Evolutionary conservation across 2,797 vertebrate genomes (phyloP).

Genomic region (Benthosema pterotum): DNA sequence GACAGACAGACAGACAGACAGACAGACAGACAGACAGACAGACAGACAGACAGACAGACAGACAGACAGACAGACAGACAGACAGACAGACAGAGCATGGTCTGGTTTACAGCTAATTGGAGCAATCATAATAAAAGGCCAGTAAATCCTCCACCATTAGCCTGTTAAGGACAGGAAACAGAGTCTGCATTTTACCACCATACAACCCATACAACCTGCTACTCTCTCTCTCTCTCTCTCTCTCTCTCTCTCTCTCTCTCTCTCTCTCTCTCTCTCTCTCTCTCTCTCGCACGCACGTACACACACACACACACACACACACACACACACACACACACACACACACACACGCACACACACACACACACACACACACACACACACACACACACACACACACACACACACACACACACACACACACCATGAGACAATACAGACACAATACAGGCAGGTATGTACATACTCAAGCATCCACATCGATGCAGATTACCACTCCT

Average conservation of each 20-base stretch:
- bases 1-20: slow-evolving; percentile 13
- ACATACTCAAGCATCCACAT: neutral
- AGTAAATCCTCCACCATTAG: slow-evolving; percentile 73
- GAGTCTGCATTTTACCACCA: slow-evolving; percentile 65
- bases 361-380: slow-evolving; percentile 23
- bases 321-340: slow-evolving; percentile 26
- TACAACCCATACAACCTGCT: slow-evolving; percentile 50
- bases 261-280: too few relatives aligned
- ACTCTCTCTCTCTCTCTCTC: too few relatives aligned
- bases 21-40: slow-evolving; percentile 12
- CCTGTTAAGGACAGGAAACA: slow-evolving; percentile 74
- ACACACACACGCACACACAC: slow-evolving; percentile 2
- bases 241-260: too few relatives aligned
- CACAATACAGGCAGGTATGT: slow-evolving; percentile 11
- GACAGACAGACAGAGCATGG: slow-evolving; percentile 28
- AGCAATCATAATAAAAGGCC: slow-evolving; percentile 74
- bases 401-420: slow-evolving; percentile 36
- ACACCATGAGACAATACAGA: too few relatives aligned
- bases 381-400: slow-evolving; percentile 12
- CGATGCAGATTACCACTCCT: neutral
- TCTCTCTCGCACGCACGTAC: slow-evolving; percentile 1
- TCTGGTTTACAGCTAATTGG: slow-evolving; percentile 65
- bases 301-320: slow-evolving; percentile 41
- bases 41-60: slow-evolving; percentile 6
- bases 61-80: slow-evolving; percentile 15